Evolutionary conservation across 2,888 invertebrate species (phyloP), one percentile per base, ranked within the genome.

Genomic region (Ophion ventricosus): DNA sequence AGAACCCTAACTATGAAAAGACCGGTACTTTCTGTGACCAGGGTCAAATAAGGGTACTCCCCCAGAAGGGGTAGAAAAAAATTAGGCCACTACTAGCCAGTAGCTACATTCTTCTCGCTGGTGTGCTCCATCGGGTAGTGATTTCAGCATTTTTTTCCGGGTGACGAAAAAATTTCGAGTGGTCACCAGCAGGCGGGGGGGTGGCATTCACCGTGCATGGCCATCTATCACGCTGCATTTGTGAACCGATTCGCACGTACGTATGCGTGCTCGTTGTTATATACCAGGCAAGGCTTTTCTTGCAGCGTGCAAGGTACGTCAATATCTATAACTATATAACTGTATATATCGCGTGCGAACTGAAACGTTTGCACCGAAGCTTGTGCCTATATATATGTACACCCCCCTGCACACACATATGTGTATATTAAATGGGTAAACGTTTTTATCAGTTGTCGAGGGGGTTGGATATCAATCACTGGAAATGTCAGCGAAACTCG

Each of bases 401-500:
- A 61, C 25, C 14, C 49, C 17, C 17, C 11, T 17, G 2, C 14
- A 0, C 49, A 14, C 49, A 49, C 14, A 1, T 11, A 49, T 17
- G 49, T 14, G 1, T 49, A 2, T 49, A 76, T 49, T 54, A 67
- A 69, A 76, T 84, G 79, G 79, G 35, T 76, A 82, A 82, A 82
- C 82, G 83, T 84, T 84, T 84, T 84, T 84, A 84, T 84, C 82
- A 82, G 84, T 80, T 73, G 75, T 84, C 76, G 79, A 79, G 66
- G 43, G 64, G 82, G 35, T 66, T 73, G 67, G 82, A 82, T 84
- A 84, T 84, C 84, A 84, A 84, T 84, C 84, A 82, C 76, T 54
- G 56, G 69, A 67, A 49, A 76, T 63, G 76, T 84, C 84, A 82
- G 57, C 76, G 66, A 82, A 84, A 84, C 75, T 84, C 78, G 75